These are phyloP conservation scores for Chouioia cunea DNA, from an alignment of 2,888 invertebrate genomes.

Conservation along the genomic window DNA sequence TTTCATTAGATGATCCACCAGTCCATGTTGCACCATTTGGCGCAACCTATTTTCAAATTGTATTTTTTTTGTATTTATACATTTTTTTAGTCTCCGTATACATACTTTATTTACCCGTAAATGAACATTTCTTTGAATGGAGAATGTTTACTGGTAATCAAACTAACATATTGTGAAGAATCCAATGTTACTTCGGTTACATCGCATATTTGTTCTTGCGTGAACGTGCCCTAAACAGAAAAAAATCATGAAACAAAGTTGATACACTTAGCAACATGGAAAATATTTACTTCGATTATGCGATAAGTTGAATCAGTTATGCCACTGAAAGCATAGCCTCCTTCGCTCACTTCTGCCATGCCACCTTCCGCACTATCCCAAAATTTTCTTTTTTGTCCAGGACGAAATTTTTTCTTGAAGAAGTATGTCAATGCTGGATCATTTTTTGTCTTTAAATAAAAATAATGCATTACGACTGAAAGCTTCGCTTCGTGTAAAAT, in stretches of 20 bases:
- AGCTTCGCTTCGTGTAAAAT: too few species aligned
- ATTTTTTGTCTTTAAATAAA: conserved; percentile 66
- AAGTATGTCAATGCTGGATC: conserved; percentile 74
- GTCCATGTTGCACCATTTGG: conserved; percentile 55
- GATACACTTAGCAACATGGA: neutral
- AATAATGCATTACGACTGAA: too few species aligned
- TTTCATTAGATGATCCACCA: conserved; percentile 49
- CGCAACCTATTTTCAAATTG: conserved; percentile 51
- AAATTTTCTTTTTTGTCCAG: conserved; percentile 48
- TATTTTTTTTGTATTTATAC: neutral
- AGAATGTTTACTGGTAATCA: conserved; percentile 55
- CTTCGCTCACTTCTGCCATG: conserved; percentile 73
- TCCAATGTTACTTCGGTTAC: conserved; percentile 69
- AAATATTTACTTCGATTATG: conserved; percentile 70
- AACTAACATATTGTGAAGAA: conserved; percentile 51
- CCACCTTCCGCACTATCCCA: conserved; percentile 71
- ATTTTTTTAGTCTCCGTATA: neutral
- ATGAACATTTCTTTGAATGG: conserved; percentile 59
- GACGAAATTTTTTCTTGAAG: conserved; percentile 72
- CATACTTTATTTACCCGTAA: conserved; percentile 53
- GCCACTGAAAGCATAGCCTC: conserved; percentile 79
- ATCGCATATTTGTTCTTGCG: conserved; percentile 77
- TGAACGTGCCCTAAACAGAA: conserved; percentile 71
- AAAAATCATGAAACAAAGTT: neutral
- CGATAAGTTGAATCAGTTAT: conserved; percentile 78